Evolutionary conservation across 2,113 vertebrate species (phyloP).

Genomic region (Zootoca vivipara): DNA sequence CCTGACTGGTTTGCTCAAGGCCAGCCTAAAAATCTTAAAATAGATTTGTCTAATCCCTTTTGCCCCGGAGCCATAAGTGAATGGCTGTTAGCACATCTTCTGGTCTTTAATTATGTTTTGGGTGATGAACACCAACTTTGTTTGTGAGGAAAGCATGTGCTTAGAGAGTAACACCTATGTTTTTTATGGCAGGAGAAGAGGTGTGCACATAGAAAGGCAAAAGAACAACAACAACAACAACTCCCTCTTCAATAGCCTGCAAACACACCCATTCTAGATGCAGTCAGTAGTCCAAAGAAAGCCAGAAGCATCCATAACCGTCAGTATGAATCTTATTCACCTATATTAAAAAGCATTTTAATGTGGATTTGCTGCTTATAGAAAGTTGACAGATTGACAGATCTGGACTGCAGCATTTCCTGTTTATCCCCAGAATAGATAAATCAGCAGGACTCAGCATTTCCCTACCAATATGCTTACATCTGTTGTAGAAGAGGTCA

Average conservation of each 20-base stretch:
- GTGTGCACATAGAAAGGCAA: background rate
- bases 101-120: background rate
- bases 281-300: background rate
- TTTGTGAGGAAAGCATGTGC: too few species aligned
- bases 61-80: background rate
- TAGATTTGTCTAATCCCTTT: too few species aligned
- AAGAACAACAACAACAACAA: background rate
- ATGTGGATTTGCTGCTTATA: constrained; percentile 8
- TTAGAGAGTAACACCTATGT: too few species aligned
- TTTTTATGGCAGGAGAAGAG: background rate
- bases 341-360: constrained; percentile 18
- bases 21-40: background rate
- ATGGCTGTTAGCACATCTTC: background rate
- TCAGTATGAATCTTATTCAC: constrained; percentile 2
- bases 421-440: constrained; percentile 4
- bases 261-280: background rate
- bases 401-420: background rate
- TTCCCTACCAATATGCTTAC: constrained; percentile 1
- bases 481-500: background rate
- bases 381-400: constrained; percentile 19
- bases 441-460: constrained; percentile 1
- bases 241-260: background rate
- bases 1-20: background rate
- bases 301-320: background rate
- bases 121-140: background rate